Evolutionary conservation across 1,140 invertebrate species (phyloP).

Genomic region (Drosophila tristis): DNA sequence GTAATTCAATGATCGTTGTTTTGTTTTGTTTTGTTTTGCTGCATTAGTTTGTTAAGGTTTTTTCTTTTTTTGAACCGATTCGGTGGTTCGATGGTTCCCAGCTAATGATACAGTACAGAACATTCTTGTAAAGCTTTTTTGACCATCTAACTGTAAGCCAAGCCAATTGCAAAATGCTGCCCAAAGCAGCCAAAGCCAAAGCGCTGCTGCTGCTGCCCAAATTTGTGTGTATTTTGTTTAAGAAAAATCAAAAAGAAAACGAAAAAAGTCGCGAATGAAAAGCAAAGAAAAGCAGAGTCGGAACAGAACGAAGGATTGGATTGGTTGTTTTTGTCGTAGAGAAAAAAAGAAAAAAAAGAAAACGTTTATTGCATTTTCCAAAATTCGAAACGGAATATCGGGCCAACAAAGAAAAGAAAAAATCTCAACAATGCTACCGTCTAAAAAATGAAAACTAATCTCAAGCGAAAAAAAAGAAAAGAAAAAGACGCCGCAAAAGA

Average conservation of each 20-base stretch:
- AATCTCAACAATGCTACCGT: conserved; percentile 82
- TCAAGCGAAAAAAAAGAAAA: conserved; percentile 23
- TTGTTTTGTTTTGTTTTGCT: conserved; percentile 21
- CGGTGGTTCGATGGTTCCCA: conserved; percentile 77
- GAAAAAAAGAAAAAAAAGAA: conserved; percentile 4
- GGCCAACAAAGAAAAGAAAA: conserved; percentile 84
- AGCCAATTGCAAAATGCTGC: conserved; percentile 79
- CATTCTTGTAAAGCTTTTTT: conserved; percentile 49
- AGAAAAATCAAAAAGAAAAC: conserved; percentile 47
- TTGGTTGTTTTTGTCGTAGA: conserved; percentile 49
- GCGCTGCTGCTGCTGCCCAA: conserved; percentile 13
- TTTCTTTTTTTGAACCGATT: conserved; percentile 85
- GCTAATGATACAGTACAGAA: conserved; percentile 48
- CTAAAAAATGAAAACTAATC: neutral
- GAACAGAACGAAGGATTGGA: conserved; percentile 80
- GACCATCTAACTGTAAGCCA: conserved; percentile 48
- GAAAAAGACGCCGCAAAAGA: conserved; percentile 22
- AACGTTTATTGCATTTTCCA: conserved; percentile 40
- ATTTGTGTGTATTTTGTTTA: conserved; percentile 39
- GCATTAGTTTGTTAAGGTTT: conserved; percentile 84
- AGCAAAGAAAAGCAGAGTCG: conserved; percentile 1
- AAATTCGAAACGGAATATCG: conserved; percentile 69
- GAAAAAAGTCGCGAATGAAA: neutral
- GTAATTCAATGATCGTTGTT: conserved; percentile 34
- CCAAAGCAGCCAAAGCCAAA: conserved; percentile 33